Evolutionary conservation across 2,797 vertebrate species (phyloP), one percentile per base, ranked within the genome.

Genomic region (Anomalospiza imberbis): DNA sequence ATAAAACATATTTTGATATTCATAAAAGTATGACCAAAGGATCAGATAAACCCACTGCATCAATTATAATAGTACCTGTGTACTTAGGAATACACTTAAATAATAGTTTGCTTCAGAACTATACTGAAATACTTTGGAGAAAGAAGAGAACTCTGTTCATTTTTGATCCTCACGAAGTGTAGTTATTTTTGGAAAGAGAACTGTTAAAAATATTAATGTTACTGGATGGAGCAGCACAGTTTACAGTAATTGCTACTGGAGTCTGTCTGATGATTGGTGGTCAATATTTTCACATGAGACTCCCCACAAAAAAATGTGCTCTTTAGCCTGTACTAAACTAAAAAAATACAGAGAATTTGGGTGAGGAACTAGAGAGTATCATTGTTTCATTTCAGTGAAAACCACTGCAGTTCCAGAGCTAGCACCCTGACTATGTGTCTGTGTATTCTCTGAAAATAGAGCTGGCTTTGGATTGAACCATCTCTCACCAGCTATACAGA

Each of bases 111-210:
- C 91, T 88, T 94, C 51, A 72, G 50, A 90, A 96, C 91, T n/a
- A n/a, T n/a, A n/a, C n/a, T n/a, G n/a, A n/a, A n/a, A 82, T 87
- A 50, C 72, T 96, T 95, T 21, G 60, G 94, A 89, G 68, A 42
- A 83, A 91, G 86, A 91, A 84, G 62, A 96, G 68, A 81, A 91
- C 91, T 85, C 71, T 91, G 38, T 85, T 96, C 50, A 70, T 73
- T 97, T 93, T 94, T 96, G 88, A 95, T 97, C 95, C 97, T 96
- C 85, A 76, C 47, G 58, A 95, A 95, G 55, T 67, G 50, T 61
- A 87, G 84, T 88, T 96, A 91, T 91, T 97, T 97, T 96, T 96
- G 93, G 96, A 93, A 89, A 89, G 54, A 61, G 74, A 61, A 67
- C 44, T 96, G 75, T 91, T 88, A 91, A 83, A 97, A 96, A 70